Evolutionary conservation across 1,140 invertebrate species (phyloP).

Genomic region (Mizuhopecten yessoensis): DNA sequence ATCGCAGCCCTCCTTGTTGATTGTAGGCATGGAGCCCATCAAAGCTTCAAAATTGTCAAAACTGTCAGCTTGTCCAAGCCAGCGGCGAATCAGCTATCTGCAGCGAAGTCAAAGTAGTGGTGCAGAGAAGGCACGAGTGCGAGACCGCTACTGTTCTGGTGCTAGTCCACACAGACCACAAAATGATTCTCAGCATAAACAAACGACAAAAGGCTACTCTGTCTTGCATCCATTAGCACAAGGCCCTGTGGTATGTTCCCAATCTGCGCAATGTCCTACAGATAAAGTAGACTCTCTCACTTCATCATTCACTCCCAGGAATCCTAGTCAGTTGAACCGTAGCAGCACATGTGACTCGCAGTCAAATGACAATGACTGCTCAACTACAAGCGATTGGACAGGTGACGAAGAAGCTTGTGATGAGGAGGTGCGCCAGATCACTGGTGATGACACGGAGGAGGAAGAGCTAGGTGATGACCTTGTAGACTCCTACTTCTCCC

Average conservation of each 20-base stretch:
- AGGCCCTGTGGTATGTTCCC: neutral
- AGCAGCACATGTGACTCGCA: constrained; percentile 74
- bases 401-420: constrained; percentile 77
- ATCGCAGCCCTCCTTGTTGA: constrained; percentile 66
- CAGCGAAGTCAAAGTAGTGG: constrained; percentile 59
- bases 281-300: constrained; percentile 54
- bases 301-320: constrained; percentile 52
- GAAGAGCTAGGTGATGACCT: constrained; percentile 65
- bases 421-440: constrained; percentile 76
- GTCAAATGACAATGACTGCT: constrained; percentile 72
- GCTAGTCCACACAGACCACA: constrained; percentile 46
- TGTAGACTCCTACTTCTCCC: neutral
- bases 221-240: constrained; percentile 42
- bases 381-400: constrained; percentile 71
- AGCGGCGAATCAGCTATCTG: constrained; percentile 50
- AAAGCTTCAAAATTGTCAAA: neutral
- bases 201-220: constrained; percentile 47
- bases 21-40: neutral
- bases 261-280: constrained; percentile 51
- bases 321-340: constrained; percentile 53
- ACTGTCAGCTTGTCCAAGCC: constrained; percentile 56
- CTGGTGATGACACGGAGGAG: constrained; percentile 73
- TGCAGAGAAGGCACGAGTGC: constrained; percentile 57
- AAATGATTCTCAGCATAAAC: neutral
- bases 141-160: constrained; percentile 66